Evolutionary conservation across 2,113 vertebrate species (phyloP).

Genomic region (Notothenia coriiceps): DNA sequence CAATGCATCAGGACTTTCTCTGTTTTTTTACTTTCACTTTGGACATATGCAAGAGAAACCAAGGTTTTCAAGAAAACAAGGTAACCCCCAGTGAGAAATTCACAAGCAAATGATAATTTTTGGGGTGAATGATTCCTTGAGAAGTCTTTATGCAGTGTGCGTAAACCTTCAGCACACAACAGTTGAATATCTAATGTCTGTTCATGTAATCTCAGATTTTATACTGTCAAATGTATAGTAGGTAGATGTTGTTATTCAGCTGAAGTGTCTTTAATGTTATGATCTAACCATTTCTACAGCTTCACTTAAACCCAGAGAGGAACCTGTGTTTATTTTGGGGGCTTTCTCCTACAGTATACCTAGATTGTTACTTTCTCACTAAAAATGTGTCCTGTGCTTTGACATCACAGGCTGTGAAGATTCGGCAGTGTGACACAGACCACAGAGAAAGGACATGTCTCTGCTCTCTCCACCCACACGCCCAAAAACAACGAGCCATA

Average conservation of each 20-base stretch:
- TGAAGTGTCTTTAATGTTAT: not conserved
- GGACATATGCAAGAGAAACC: too few species aligned
- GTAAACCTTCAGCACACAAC: not conserved
- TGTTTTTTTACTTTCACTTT: too few species aligned
- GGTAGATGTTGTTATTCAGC: too few species aligned
- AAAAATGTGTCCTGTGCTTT: not conserved
- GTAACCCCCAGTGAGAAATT: too few species aligned
- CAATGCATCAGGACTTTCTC: too few species aligned
- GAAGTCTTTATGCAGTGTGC: not conserved
- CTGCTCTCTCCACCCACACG: conserved; percentile 42
- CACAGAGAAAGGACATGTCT: conserved; percentile 60
- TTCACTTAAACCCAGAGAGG: not conserved
- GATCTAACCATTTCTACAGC: not conserved
- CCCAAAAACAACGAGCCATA: conserved; percentile 15
- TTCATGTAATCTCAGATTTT: not conserved
- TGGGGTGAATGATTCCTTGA: too few species aligned
- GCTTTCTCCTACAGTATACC: not conserved
- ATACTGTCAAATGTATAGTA: not conserved
- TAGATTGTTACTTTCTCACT: conserved; percentile 2
- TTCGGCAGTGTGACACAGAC: conserved; percentile 22
- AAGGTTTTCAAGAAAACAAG: too few species aligned
- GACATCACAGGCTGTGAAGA: not conserved
- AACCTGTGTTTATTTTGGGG: conserved; percentile 11
- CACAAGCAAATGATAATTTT: too few species aligned
- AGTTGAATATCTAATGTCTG: not conserved